Percentiles rank a stretch among this genome's conserved stretches.
Conservation (phyloP, 1,140 invertebrate genomes). For the Drosophila rufa region DNA sequence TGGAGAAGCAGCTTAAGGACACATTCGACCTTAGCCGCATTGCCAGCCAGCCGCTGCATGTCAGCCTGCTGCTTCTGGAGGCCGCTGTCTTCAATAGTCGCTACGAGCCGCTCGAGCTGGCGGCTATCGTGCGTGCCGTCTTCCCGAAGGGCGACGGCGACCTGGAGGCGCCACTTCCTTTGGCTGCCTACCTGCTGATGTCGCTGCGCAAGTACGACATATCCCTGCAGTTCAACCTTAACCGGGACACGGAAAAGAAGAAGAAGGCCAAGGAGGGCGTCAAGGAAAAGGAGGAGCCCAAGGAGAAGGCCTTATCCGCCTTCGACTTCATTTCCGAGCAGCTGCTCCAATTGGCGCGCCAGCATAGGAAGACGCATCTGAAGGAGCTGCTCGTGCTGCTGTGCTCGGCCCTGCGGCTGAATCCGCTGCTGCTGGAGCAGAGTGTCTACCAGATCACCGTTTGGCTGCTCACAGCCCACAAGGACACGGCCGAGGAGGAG, state of each 20-base stretch:
- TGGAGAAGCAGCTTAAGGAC: slow-evolving; percentile 44
- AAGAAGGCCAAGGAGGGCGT: not conserved
- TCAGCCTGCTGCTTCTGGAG: slow-evolving; percentile 52
- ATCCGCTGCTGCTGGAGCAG: slow-evolving; percentile 77
- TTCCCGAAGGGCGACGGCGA: not conserved
- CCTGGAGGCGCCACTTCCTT: not conserved
- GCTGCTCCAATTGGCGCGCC: slow-evolving; percentile 16
- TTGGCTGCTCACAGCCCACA: slow-evolving; percentile 61
- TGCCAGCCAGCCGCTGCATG: slow-evolving; percentile 22
- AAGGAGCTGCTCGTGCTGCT: slow-evolving; percentile 57
- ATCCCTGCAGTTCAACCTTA: slow-evolving; percentile 40
- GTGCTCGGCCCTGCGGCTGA: slow-evolving; percentile 63
- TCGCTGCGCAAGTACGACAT: slow-evolving; percentile 69
- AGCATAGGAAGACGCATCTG: slow-evolving; percentile 20
- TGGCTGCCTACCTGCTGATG: slow-evolving; percentile 47
- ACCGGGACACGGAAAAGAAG: not conserved
- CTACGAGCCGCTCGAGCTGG: not conserved
- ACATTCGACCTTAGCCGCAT: not conserved
- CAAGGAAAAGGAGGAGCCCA: not conserved
- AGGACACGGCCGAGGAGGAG: slow-evolving; percentile 36
- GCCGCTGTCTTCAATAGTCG: slow-evolving; percentile 36
- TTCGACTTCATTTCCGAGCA: slow-evolving; percentile 26
- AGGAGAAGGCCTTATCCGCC: not conserved
- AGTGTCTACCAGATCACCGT: slow-evolving; percentile 70
- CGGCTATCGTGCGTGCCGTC: not conserved